Base-by-base conservation (phyloP, 2,113 vertebrate genomes). In the Spea multiplicata region DNA sequence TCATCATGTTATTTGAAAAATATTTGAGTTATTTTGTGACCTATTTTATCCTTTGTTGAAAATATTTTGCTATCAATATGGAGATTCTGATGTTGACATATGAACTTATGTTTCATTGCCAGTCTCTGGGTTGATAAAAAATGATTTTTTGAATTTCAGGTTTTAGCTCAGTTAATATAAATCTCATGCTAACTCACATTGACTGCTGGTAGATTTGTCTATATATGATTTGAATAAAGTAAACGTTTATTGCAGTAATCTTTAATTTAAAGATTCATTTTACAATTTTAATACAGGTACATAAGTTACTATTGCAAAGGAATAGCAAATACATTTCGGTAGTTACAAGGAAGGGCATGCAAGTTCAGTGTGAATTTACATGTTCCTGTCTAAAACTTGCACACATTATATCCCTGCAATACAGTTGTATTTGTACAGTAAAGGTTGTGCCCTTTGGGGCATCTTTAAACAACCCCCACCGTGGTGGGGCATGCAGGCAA, bases 21-120 rank as follows among this genome's bases (percentile, higher is more conserved):
- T 17, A 65, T 12, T 73, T 64, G 66, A 50, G 9, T 55, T 73
- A 53, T n/a, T 66, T 62, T 73, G 14, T 66, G 8, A 62, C 44
- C 6, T 64, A 50, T 77, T 77, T 70, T 62, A 8, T 46, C 55
- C 71, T 61, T 45, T 52, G 57, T 52, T 78, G 48, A 79, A 73
- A 57, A 66, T 71, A 66, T 65, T 46, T 55, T 8, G 5, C 49
- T 67, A 14, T 68, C 49, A 76, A 67, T 55, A 76, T 57, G 74
- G 64, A 76, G 66, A 76, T 75, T 5, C 53, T 48, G 44, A n/a
- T 53, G 30, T 44, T 75, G 74, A 75, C 47, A 75, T 44, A 66
- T 66, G 48, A 66, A 66, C 62, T 9, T 12, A 50, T 74, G 45
- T 49, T 5, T 16, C 5, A 17, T 3, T 49, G n/a, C 49, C 9